Percentiles rank a stretch among this genome's conserved stretches.
These are phyloP conservation scores for Lasaia peninsularis DNA, from an alignment of 1,140 invertebrate species.

Conservation along the genomic window DNA sequence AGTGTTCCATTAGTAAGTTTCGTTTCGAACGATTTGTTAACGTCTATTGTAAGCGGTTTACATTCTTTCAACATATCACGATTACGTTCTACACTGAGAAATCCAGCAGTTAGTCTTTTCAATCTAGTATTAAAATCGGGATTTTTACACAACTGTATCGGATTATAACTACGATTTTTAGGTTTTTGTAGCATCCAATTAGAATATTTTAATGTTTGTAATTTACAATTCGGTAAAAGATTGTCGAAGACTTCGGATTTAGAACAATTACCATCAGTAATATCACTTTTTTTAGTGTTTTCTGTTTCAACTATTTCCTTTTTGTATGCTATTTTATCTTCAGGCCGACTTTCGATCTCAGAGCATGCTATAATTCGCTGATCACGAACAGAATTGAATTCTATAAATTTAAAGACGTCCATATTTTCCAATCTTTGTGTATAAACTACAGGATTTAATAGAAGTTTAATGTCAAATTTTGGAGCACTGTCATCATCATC, in stretches of 20 bases:
- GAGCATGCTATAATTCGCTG: constrained; percentile 39
- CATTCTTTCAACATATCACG: constrained; percentile 44
- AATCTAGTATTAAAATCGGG: constrained; percentile 68
- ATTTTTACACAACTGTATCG: constrained; percentile 63
- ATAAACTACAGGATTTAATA: constrained; percentile 49
- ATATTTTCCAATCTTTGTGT: constrained; percentile 57
- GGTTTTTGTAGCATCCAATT: constrained; percentile 60
- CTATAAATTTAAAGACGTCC: constrained; percentile 38
- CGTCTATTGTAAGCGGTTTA: constrained; percentile 56
- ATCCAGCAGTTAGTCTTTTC: constrained; percentile 50
- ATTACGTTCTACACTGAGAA: constrained; percentile 49
- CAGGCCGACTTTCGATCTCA: constrained; percentile 42
- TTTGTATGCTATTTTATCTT: constrained; percentile 26
- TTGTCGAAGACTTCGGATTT: not conserved
- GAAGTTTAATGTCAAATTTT: constrained; percentile 57
- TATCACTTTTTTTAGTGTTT: not conserved
- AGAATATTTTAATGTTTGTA: constrained; percentile 32
- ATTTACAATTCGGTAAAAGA: not conserved
- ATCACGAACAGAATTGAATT: constrained; percentile 32
- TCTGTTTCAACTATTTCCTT: constrained; percentile 18
- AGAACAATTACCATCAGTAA: not conserved
- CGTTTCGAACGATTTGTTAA: constrained; percentile 55
- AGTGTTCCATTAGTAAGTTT: constrained; percentile 43
- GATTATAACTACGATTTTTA: constrained; percentile 46
- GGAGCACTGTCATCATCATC: not conserved